phyloP scores from a whole-genome alignment of 2,888 invertebrate species.

The Neuroscelio doddi region DNA sequence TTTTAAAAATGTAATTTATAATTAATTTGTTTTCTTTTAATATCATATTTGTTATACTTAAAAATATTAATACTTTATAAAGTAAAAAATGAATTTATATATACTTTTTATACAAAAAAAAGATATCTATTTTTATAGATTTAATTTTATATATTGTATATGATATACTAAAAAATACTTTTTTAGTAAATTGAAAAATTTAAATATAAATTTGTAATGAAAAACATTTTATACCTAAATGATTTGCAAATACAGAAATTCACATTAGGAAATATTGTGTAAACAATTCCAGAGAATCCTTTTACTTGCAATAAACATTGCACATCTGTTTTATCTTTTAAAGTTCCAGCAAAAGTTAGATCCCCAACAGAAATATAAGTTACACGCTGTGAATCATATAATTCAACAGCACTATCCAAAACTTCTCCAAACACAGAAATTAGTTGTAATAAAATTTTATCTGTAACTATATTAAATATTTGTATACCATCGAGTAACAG shows the following conservation, averaged over 20 bases:
- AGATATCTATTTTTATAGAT: no score
- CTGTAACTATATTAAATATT: conserved; percentile 76
- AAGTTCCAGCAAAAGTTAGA: conserved; percentile 24
- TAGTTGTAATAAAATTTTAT: conserved; percentile 74
- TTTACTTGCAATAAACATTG: conserved; percentile 76
- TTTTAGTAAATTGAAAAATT: no score
- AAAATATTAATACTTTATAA: no score
- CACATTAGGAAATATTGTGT: conserved; percentile 77
- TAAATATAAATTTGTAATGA: conserved; percentile 9
- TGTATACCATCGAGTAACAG: conserved; percentile 73
- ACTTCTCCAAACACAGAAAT: conserved; percentile 76
- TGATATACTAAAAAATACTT: neutral
- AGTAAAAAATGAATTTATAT: no score
- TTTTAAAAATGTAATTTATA: no score
- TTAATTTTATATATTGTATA: no score
- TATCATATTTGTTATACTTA: no score
- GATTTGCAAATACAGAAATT: conserved; percentile 82
- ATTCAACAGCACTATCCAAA: conserved; percentile 76
- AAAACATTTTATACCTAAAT: conserved; percentile 72
- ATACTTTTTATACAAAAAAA: no score
- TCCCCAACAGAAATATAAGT: conserved; percentile 73
- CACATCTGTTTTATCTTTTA: conserved; percentile 35
- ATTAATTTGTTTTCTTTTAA: no score
- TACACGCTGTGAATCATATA: conserved; percentile 76
- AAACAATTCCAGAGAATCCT: conserved; percentile 74